Conservation (phyloP, 2,888 invertebrate species). For the Heliconius aoede region DNA sequence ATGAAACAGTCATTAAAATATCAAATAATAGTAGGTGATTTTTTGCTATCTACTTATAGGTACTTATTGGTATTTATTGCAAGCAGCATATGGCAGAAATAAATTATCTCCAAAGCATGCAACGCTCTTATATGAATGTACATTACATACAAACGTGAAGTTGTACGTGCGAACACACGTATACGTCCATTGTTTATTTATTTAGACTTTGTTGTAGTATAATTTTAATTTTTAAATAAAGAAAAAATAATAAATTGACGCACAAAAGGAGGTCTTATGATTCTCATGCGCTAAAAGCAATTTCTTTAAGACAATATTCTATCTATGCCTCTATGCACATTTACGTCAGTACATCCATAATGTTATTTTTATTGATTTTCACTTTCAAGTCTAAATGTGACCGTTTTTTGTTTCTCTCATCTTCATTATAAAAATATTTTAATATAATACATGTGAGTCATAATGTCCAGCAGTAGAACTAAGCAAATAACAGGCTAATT, state of each 20-base stretch:
- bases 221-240: too few species aligned
- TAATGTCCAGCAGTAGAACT: neutral
- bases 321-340: neutral
- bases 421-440: neutral
- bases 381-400: constrained; percentile 67
- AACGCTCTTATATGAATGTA: constrained; percentile 35
- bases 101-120: constrained; percentile 49
- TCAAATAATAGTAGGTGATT: constrained; percentile 66
- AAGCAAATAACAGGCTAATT: constrained; percentile 1
- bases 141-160: constrained; percentile 10
- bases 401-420: neutral
- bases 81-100: constrained; percentile 58
- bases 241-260: too few species aligned
- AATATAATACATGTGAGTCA: neutral
- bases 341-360: constrained; percentile 51
- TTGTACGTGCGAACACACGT: constrained; percentile 51
- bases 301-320: too few species aligned
- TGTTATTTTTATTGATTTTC: constrained; percentile 65
- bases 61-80: constrained; percentile 45
- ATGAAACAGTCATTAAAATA: constrained; percentile 77
- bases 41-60: constrained; percentile 41
- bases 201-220: too few species aligned
- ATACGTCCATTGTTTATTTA: constrained; percentile 45
- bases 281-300: too few species aligned
- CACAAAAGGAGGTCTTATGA: too few species aligned